Percentiles rank a stretch among this genome's conserved stretches.
Conservation (phyloP, 2,888 invertebrate genomes). For the Spatulosminthurus flaviceps region DNA sequence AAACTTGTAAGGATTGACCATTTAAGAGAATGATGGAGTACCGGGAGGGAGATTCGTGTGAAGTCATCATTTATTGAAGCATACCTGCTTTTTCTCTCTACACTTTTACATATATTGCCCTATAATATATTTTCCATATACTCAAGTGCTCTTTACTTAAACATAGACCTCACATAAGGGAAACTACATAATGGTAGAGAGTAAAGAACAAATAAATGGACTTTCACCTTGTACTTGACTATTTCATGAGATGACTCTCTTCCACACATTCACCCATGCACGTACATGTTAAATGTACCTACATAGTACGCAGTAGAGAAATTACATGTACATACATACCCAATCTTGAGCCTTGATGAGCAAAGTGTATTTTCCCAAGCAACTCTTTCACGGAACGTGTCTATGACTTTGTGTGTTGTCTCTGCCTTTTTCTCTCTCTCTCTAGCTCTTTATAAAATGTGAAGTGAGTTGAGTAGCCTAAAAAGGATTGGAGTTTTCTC, state of each 20-base stretch:
- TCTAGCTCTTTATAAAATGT: too few species aligned
- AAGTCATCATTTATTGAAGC: constrained; percentile 11
- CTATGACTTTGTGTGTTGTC: too few species aligned
- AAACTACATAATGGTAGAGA: not conserved
- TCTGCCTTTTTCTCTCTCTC: too few species aligned
- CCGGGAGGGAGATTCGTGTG: not conserved
- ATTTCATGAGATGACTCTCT: not conserved
- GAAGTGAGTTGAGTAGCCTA: too few species aligned
- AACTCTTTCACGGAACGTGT: too few species aligned
- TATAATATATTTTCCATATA: not conserved
- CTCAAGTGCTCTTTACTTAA: not conserved
- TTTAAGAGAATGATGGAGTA: not conserved
- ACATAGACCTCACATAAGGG: not conserved
- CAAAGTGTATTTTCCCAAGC: too few species aligned
- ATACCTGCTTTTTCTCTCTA: not conserved
- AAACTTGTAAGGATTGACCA: constrained; percentile 3
- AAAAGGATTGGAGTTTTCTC: too few species aligned
- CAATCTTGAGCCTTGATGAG: too few species aligned
- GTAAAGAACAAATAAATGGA: not conserved
- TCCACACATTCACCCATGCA: too few species aligned
- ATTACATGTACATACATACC: not conserved
- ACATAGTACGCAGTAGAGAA: not conserved
- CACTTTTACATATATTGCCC: not conserved
- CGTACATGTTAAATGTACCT: not conserved
- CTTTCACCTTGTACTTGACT: constrained; percentile 18